phyloP scores from a whole-genome alignment of 2,113 vertebrate genomes.

The Spea bombifrons region DNA sequence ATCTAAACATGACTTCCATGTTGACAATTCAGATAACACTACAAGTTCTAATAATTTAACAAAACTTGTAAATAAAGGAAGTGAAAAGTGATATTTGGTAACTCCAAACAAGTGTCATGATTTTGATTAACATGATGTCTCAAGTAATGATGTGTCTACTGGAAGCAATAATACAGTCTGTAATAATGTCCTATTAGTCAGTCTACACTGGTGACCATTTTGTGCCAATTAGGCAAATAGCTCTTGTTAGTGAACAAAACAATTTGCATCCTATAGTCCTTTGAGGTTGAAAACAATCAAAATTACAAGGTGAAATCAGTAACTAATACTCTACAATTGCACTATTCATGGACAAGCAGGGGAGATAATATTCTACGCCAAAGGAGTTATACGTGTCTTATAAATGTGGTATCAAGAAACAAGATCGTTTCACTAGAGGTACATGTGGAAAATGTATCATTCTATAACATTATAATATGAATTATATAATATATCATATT shows the following conservation, averaged over 20 bases:
- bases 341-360: too few species aligned
- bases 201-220: not conserved
- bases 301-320: not conserved
- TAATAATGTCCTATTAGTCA: not conserved
- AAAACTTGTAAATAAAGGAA: not conserved
- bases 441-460: too few species aligned
- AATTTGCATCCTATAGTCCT: not conserved
- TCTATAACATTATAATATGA: too few species aligned
- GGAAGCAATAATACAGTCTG: not conserved
- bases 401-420: too few species aligned
- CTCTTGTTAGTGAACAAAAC: not conserved
- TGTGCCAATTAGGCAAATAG: not conserved
- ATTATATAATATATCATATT: too few species aligned
- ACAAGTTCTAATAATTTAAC: not conserved
- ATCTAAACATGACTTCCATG: not conserved
- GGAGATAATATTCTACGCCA: too few species aligned
- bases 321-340: too few species aligned
- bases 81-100: not conserved
- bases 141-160: not conserved
- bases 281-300: not conserved
- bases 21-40: not conserved
- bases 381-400: too few species aligned
- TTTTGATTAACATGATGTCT: not conserved
- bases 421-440: too few species aligned
- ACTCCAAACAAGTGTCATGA: not conserved